Base-by-base conservation (phyloP, 2,888 invertebrate genomes). In the Nineta flava region DNA sequence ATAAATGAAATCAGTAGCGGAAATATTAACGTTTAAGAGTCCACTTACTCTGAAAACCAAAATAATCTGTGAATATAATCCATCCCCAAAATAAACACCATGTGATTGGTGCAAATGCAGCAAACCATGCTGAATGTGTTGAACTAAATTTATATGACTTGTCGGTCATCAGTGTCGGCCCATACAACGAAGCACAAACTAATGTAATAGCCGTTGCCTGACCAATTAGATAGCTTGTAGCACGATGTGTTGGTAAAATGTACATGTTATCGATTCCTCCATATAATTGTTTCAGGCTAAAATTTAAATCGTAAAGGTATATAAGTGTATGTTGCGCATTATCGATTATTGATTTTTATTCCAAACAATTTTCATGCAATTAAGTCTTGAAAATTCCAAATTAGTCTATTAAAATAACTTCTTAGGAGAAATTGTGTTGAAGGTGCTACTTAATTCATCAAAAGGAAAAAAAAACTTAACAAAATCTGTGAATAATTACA, bases 81-180 rank as follows among this genome's bases (percentile, higher is more conserved):
- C 83, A 83, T n/a, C 70, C 73, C 56, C 81, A 79, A 52, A 77
- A 68, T 13, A 72, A 64, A 55, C 80, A 80, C 81, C 82, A 83
- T 13, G 76, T 74, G 49, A 81, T 77, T 1, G 82, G 81, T 3
- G 79, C 76, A 55, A 81, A 77, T 2, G 82, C 81, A 12, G 81
- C 80, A 58, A 81, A 83, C 57, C 73, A 71, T 4, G 81, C 81
- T 1, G 80, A 80, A 61, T 81, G 76, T 3, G 68, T 65, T 1
- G 77, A 70, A 58, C 77, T 72, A 55, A 81, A 81, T 7, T 70
- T 63, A 55, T 81, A 81, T 57, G 70, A 64, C 34, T 76, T 72
- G 44, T 69, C 69, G 1, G 80, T 77, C 81, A 81, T 81, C 45
- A 72, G 72, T 0, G 79, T 72, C 3, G 81, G 79, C 1, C 75